Evolutionary conservation across 1,140 invertebrate genomes (phyloP), one percentile per base, ranked within the genome.

Genomic region (Heliconius himera): DNA sequence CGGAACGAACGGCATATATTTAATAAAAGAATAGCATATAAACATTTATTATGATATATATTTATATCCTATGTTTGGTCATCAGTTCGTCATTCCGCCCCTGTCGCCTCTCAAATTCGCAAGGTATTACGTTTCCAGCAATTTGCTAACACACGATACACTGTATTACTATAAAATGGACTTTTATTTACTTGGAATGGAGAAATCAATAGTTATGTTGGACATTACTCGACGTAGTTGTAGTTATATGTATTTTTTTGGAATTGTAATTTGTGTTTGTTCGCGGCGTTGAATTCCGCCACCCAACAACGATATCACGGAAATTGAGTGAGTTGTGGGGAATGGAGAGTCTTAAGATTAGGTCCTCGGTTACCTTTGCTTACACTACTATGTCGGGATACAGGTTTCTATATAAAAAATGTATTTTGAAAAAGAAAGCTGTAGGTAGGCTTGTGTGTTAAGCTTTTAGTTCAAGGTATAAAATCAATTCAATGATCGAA

Each of bases 111-210:
- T 86, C 77, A 82, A 83, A 83, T 79, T 82, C 77, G 71, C 77
- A 60, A 74, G 66, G 82, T 86, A 83, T 87, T 77, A 83, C 74
- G 79, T 87, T 84, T 81, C 84, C 73, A 84, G 80, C 84, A 87
- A 87, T 84, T 87, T 85, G 83, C 80, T 82, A 84, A 83, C 83
- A 87, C 79, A 81, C 77, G 83, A 22, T 66, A 29, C 73, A 70
- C 70, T 29, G 9, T 54, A 70, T 29, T 70, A 51, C 16, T 41
- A 56, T 41, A 56, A 71, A 74, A 77, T 80, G 78, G 60, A 80
- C 70, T 80, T 76, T 80, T 80, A 76, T 80, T 80, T 80, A 80
- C 78, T 80, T 66, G 22, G 22, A 13, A 66, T 29, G n/a, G 26
- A 66, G 22, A 6, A 29, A 66, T 66, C 9, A 60, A 26, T 60